Evolutionary conservation across 2,113 vertebrate species (phyloP).

Genomic region (Stegostoma tigrinum): DNA sequence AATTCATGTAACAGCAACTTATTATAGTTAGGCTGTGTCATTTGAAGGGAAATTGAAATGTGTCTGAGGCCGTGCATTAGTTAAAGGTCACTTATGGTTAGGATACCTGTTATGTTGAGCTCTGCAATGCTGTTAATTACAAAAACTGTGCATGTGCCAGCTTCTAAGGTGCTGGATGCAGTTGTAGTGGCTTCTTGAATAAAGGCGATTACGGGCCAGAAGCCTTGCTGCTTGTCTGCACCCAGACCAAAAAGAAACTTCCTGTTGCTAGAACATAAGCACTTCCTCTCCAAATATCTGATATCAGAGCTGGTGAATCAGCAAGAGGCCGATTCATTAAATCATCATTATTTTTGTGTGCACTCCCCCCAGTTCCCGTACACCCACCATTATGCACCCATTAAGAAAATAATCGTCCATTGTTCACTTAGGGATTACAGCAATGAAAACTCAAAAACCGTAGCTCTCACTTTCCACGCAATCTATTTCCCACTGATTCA

Average conservation of each 20-base stretch:
- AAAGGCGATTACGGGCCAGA: background rate
- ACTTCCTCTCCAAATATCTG: background rate
- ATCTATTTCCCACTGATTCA: slow-evolving; percentile 22
- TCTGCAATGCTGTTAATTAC: slow-evolving; percentile 20
- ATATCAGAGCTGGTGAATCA: background rate
- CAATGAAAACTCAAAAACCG: background rate
- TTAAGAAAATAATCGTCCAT: background rate
- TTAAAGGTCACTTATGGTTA: slow-evolving; percentile 22
- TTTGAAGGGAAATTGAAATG: slow-evolving; percentile 26
- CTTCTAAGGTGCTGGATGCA: background rate
- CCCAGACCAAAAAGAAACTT: background rate
- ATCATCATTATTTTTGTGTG: background rate
- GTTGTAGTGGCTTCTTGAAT: no score
- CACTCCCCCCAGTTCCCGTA: background rate
- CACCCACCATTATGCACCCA: background rate
- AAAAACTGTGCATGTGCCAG: background rate
- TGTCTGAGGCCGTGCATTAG: slow-evolving; percentile 5
- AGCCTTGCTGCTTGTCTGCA: background rate
- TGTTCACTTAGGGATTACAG: background rate
- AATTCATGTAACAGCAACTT: slow-evolving; percentile 12
- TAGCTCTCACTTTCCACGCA: background rate
- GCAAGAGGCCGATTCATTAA: background rate
- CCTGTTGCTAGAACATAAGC: background rate
- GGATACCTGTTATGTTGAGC: background rate
- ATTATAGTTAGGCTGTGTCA: background rate